Evolutionary conservation across 1,140 invertebrate species (phyloP).

Genomic region (Trissolcus basalis): DNA sequence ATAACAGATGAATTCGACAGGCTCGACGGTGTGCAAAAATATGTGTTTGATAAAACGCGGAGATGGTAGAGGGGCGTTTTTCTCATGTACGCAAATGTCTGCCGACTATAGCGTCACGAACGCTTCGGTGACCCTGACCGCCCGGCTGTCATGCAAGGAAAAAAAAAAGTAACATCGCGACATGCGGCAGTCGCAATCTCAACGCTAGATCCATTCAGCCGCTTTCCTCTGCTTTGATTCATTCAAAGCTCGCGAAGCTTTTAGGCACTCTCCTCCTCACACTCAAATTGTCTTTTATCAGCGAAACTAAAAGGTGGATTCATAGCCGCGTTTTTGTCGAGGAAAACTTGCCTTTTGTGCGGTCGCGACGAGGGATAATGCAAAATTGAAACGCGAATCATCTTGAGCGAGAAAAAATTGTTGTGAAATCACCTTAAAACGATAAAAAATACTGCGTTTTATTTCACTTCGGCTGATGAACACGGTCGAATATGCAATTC

Average conservation of each 20-base stretch:
- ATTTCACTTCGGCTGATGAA: background rate
- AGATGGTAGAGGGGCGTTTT: constrained; percentile 14
- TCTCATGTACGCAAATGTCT: constrained; percentile 25
- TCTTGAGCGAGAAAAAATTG: no score
- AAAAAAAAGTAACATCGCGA: constrained; percentile 35
- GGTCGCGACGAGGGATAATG: no score
- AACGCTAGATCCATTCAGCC: constrained; percentile 53
- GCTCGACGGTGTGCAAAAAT: no score
- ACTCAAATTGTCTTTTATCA: no score
- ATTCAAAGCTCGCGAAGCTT: background rate
- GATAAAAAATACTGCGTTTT: background rate
- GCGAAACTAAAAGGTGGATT: no score
- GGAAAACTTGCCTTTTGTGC: no score
- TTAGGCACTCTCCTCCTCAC: constrained; percentile 5
- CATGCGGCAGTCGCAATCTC: constrained; percentile 44
- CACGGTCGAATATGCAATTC: no score
- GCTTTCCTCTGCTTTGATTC: background rate
- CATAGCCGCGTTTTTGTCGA: no score
- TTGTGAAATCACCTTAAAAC: no score
- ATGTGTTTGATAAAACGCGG: background rate
- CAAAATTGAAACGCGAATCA: no score
- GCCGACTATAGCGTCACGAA: constrained; percentile 21
- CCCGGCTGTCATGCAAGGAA: constrained; percentile 45
- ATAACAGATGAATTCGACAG: no score
- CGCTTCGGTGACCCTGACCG: constrained; percentile 48